Evolutionary conservation across 2,888 invertebrate species (phyloP).

Genomic region (Dioctria linearis): DNA sequence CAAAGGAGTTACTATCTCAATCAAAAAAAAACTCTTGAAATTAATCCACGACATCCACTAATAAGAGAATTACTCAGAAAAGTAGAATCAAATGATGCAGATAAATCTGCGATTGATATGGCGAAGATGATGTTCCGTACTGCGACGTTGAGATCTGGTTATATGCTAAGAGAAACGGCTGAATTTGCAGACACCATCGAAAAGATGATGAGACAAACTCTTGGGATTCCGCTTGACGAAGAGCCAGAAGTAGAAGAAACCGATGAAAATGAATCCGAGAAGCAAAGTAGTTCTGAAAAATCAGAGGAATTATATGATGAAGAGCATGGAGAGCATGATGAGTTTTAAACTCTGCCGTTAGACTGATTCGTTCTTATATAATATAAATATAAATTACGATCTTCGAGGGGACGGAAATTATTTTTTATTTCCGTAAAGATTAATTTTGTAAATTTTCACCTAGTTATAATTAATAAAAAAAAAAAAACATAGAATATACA

Average conservation of each 20-base stretch:
- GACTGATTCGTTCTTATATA: constrained; percentile 28
- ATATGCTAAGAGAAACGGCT: constrained; percentile 86
- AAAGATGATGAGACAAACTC: constrained; percentile 84
- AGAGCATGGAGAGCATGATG: constrained; percentile 74
- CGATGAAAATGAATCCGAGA: constrained; percentile 70
- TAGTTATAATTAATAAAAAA: background rate
- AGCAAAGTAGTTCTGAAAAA: constrained; percentile 69
- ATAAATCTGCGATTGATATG: constrained; percentile 85
- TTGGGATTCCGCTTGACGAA: constrained; percentile 86
- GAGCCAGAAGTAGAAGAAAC: constrained; percentile 72
- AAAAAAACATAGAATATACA: background rate
- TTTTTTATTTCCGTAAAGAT: constrained; percentile 20
- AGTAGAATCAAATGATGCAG: constrained; percentile 83
- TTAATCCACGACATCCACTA: constrained; percentile 97
- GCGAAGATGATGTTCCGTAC: constrained; percentile 93
- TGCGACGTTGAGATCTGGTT: constrained; percentile 95
- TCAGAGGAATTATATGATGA: constrained; percentile 71
- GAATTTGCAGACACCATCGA: constrained; percentile 94
- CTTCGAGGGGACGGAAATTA: constrained; percentile 9
- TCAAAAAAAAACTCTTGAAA: constrained; percentile 97
- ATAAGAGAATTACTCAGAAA: constrained; percentile 91
- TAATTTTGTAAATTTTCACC: background rate
- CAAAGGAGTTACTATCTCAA: constrained; percentile 89
- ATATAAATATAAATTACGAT: background rate
- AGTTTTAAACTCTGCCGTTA: constrained; percentile 71